phyloP scores from a whole-genome alignment of 2,888 invertebrate species.

The Spisula subtruncata region DNA sequence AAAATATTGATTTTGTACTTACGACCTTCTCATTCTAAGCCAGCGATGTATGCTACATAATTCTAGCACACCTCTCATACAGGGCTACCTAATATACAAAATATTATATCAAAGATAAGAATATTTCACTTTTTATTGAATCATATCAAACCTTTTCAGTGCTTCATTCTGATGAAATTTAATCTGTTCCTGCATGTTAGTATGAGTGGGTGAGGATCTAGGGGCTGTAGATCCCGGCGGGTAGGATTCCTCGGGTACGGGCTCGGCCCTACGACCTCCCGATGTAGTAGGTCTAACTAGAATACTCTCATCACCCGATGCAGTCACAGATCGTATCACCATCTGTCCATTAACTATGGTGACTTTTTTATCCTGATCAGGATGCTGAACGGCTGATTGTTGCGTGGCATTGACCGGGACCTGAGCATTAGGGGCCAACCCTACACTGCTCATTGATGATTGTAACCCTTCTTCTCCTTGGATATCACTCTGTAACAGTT shows the following conservation, averaged over 20 bases:
- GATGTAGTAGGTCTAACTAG: conserved; percentile 54
- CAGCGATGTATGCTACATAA: too few species aligned
- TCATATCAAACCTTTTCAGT: conserved; percentile 87
- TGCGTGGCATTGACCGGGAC: conserved; percentile 53
- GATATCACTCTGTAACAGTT: conserved; percentile 53
- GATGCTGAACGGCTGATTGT: conserved; percentile 52
- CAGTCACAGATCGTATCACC: conserved; percentile 59
- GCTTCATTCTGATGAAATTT: conserved; percentile 87
- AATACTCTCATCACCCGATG: conserved; percentile 60
- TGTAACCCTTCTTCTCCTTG: conserved; percentile 49
- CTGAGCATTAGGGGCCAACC: conserved; percentile 49
- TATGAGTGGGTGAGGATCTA: conserved; percentile 75
- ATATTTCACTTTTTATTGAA: too few species aligned
- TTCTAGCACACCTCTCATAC: too few species aligned
- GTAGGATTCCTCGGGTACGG: background rate
- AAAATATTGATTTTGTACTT: too few species aligned
- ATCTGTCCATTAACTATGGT: conserved; percentile 70
- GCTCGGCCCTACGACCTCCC: conserved; percentile 26
- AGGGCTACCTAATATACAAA: too few species aligned
- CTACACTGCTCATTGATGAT: conserved; percentile 49
- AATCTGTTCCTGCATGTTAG: conserved; percentile 73
- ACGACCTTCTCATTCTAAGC: too few species aligned
- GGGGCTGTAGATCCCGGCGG: conserved; percentile 69
- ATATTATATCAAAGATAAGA: too few species aligned
- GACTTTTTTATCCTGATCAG: conserved; percentile 68